These are phyloP conservation scores for Myotis planiceps DNA, from an alignment of 2,797 vertebrate species.

Conservation along the genomic window DNA sequence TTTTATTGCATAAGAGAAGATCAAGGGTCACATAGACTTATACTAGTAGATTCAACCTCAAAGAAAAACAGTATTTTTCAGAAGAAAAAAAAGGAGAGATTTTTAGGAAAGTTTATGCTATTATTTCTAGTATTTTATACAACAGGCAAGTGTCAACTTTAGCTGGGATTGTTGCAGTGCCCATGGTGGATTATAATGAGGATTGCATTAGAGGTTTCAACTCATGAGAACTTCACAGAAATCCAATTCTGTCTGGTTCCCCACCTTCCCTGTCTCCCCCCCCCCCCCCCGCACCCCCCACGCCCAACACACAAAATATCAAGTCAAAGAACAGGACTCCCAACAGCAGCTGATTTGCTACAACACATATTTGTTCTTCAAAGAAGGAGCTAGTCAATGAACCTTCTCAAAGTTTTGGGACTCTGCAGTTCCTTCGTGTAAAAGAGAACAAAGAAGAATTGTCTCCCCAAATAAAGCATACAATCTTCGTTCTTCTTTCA, in stretches of 20 bases:
- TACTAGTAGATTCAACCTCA: neutral
- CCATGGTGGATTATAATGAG: neutral
- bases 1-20: neutral
- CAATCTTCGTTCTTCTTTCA: slow-evolving; percentile 23
- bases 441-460: slow-evolving; percentile 30
- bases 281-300: too few species aligned
- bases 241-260: neutral
- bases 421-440: neutral
- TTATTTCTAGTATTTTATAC: neutral
- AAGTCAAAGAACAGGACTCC: neutral
- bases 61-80: neutral
- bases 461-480: neutral
- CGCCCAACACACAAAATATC: neutral
- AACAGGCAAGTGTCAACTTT: neutral
- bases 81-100: neutral
- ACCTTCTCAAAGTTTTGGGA: neutral
- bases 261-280: neutral
- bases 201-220: neutral
- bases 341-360: neutral
- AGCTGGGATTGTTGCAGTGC: neutral
- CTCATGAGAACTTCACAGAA: neutral
- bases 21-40: neutral
- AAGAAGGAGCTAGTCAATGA: neutral
- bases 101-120: neutral
- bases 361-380: neutral